Percentiles rank a stretch among this genome's conserved stretches.
These are phyloP conservation scores for Paelopatides confundens DNA, from an alignment of 53 echinoderm and acorn worm genomes.

Conservation along the genomic window DNA sequence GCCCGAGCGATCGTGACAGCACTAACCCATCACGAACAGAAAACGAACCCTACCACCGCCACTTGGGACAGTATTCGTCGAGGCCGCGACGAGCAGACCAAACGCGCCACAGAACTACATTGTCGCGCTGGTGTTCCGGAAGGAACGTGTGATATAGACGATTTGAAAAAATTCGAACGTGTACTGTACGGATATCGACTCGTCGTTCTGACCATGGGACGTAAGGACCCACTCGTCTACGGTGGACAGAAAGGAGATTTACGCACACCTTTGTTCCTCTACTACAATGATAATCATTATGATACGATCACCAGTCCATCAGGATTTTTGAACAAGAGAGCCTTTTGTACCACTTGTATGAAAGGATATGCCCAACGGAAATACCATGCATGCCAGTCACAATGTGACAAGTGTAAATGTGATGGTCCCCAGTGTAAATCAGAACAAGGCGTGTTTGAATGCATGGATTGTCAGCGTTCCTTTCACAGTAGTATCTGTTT, in stretches of 20 bases:
- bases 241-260: background rate
- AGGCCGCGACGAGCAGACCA: background rate
- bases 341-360: constrained; percentile 34
- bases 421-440: too few relatives aligned
- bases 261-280: background rate
- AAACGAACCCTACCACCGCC: background rate
- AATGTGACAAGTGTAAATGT: too few relatives aligned
- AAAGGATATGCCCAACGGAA: constrained; percentile 15
- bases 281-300: constrained; percentile 32
- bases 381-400: constrained; percentile 1
- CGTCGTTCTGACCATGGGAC: background rate
- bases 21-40: background rate
- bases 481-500: too few relatives aligned
- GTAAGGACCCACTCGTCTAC: background rate
- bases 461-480: too few relatives aligned
- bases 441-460: too few relatives aligned
- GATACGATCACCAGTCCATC: constrained; percentile 13
- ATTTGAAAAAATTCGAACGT: background rate
- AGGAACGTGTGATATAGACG: constrained; percentile 19
- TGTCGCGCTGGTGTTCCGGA: background rate
- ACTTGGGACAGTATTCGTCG: constrained; percentile 12
- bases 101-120: background rate
- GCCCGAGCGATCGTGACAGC: constrained; percentile 46
- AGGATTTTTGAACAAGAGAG: background rate
- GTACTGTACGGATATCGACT: constrained; percentile 17